Evolutionary conservation across 2,113 vertebrate species (phyloP).

Genomic region (Elanoides forficatus): DNA sequence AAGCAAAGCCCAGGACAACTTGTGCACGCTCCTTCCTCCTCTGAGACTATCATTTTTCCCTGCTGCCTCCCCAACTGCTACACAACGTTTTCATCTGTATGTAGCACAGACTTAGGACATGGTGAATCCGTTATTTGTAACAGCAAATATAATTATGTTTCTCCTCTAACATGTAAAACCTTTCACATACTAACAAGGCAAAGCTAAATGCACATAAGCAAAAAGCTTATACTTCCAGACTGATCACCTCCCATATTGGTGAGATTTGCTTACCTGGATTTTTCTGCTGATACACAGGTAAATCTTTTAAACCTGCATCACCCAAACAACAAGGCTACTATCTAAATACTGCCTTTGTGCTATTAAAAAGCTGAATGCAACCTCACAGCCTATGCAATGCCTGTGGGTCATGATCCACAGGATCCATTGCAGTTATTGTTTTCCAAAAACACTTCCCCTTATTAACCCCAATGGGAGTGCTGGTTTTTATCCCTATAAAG

Average conservation of each 20-base stretch:
- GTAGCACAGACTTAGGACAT: neutral
- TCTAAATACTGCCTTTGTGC: neutral
- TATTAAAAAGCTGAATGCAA: neutral
- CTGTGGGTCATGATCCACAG: neutral
- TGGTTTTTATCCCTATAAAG: neutral
- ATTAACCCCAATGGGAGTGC: no score
- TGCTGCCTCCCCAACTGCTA: fast-evolving
- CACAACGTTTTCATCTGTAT: fast-evolving
- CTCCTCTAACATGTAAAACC: neutral
- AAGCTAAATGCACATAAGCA: neutral
- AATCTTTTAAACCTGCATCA: neutral
- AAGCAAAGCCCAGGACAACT: no score
- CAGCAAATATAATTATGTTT: no score
- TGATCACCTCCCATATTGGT: fast-evolving
- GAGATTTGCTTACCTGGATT: neutral
- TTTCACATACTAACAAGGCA: no score
- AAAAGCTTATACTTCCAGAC: neutral
- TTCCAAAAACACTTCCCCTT: neutral
- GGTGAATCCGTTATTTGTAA: neutral
- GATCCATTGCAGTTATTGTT: neutral
- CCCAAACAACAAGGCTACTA: neutral
- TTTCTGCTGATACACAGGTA: neutral
- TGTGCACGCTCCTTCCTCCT: neutral
- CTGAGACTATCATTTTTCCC: fast-evolving
- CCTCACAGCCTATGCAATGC: neutral